Percentiles rank a stretch among this genome's conserved stretches.
Evolutionary conservation across 64 coral and sea anemone genomes (phyloP).

Genomic region (Hydrozoanthus tunicans): DNA sequence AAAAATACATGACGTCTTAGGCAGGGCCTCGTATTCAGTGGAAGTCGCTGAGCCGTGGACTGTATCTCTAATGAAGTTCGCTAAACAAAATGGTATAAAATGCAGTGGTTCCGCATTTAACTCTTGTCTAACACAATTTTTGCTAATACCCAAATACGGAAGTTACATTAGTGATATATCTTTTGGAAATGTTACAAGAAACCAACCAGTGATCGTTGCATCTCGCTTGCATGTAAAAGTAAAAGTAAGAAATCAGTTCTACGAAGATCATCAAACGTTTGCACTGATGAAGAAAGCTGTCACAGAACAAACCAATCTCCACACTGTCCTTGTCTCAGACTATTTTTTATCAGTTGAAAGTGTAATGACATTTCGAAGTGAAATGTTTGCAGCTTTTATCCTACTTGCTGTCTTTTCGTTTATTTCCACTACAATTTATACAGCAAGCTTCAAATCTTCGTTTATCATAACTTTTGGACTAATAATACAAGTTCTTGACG

Average conservation of each 20-base stretch:
- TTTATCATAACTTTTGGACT: too few species aligned
- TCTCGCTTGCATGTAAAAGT: neutral
- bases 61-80: neutral
- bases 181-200: neutral
- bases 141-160: neutral
- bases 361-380: neutral
- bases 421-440: too few species aligned
- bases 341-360: neutral
- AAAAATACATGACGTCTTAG: neutral
- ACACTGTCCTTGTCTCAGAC: neutral
- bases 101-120: neutral
- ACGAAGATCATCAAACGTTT: slow-evolving; percentile 9
- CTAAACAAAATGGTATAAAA: neutral
- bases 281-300: neutral
- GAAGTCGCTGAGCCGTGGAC: neutral
- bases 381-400: neutral
- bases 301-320: neutral
- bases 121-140: neutral
- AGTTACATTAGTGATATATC: neutral
- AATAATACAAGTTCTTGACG: too few species aligned
- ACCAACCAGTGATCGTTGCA: neutral
- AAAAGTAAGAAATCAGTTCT: neutral
- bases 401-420: too few species aligned
- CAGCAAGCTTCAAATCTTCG: too few species aligned
- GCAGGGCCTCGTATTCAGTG: neutral